phyloP scores from a whole-genome alignment of 2,797 vertebrate species.

The Nyctibius grandis region DNA sequence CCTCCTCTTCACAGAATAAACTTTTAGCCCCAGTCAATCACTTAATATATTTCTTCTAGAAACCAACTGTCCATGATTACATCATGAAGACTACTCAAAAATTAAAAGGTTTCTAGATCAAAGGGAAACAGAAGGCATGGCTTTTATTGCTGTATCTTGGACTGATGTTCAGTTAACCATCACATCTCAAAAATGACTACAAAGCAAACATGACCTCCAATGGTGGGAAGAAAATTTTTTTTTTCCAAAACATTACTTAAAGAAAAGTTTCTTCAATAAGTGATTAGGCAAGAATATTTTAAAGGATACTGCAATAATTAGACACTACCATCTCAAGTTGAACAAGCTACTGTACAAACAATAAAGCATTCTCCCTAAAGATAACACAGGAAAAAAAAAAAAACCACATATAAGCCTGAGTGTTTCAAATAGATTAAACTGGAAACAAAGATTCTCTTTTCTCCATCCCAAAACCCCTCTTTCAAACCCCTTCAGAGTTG shows the following conservation, averaged over 20 bases:
- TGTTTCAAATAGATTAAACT: not conserved
- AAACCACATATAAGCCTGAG: too few relatives aligned
- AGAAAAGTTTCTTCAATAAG: slow-evolving; percentile 37
- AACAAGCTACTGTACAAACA: not conserved
- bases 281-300: slow-evolving; percentile 31
- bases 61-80: too few relatives aligned
- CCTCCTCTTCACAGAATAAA: not conserved
- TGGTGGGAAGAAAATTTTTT: not conserved
- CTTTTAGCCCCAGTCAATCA: not conserved
- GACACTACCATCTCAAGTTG: not conserved
- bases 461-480: not conserved
- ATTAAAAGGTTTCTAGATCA: not conserved
- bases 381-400: not conserved
- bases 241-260: slow-evolving; percentile 31
- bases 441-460: not conserved
- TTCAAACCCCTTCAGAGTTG: not conserved
- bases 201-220: slow-evolving; percentile 15
- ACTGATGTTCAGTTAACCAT: slow-evolving; percentile 2
- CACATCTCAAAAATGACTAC: slow-evolving; percentile 24
- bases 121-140: not conserved
- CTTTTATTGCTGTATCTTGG: slow-evolving; percentile 28
- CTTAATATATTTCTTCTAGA: not conserved
- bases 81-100: not conserved
- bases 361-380: not conserved
- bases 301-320: not conserved